Base-by-base conservation (phyloP, 53 echinoderm and acorn worm species). In the Echinometra lucunter region DNA sequence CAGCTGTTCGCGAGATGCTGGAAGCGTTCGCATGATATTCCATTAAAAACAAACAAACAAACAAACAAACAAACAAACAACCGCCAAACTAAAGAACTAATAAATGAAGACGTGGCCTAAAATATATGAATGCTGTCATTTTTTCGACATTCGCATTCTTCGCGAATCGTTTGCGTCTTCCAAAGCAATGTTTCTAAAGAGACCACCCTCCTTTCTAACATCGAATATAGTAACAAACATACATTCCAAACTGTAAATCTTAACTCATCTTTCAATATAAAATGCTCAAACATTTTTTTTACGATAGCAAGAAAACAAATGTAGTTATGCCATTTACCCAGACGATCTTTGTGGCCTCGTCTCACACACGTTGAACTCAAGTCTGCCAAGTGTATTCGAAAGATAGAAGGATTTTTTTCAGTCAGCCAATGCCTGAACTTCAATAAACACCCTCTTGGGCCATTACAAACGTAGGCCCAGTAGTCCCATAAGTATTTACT, bases 361-460 rank as follows among this genome's bases (percentile, higher is more conserved):
- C 34, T 69, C n/a, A n/a, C n/a, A n/a, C n/a, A n/a, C n/a, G n/a
- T n/a, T n/a, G 21, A 17, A 6, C 2, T 42, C 44, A 78, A 8
- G 34, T 72, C 72, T 72, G 10, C 35, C 70, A 30, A 72, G 32
- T 78, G 42, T 18, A 42, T 78, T 78, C 32, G 42, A 6, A 78
- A 78, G 38, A 78, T 78, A 6, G 78, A 78, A 78, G 35, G 32
- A 78, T 38, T 28, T 69, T 69, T 69, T 35, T 74, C 37, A 74
- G 35, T 25, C 74, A 74, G 74, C 35, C 78, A 38, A 19, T 78
- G 38, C 19, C 19, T 35, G 72, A 30, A 30, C 42, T 35, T 16
- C 17, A 78, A 78, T 38, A 78, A 78, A 42, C 13, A 78, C 19
- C 78, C 78, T 78, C 38, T 40, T 78, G 78, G 78, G 78, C 28